Percentiles rank a stretch among this genome's conserved stretches.
Evolutionary conservation across 2,797 vertebrate genomes (phyloP).

Genomic region (Chloroceryle inda): DNA sequence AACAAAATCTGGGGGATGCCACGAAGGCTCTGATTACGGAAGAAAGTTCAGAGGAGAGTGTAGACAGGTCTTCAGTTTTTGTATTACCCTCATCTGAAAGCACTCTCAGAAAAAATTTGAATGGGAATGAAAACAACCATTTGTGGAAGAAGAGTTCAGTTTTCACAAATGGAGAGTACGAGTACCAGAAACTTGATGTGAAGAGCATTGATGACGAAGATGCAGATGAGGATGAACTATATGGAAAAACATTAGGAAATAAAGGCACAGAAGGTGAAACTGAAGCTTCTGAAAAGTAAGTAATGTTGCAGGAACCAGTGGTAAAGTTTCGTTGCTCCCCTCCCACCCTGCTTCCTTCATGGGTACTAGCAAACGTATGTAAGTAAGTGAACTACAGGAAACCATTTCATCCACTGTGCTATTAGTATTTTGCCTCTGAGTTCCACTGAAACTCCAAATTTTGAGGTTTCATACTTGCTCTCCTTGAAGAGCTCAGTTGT

Average conservation of each 20-base stretch:
- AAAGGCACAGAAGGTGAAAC: conserved; percentile 27
- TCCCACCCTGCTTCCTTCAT: fast-evolving
- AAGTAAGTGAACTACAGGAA: neutral
- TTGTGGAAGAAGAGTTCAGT: conserved; percentile 73
- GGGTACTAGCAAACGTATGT: neutral
- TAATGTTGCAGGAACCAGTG: neutral
- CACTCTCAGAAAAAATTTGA: conserved; percentile 59
- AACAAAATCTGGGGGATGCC: conserved; percentile 83
- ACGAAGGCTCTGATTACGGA: conserved; percentile 77
- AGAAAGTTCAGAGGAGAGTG: conserved; percentile 88
- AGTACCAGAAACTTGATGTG: conserved; percentile 81
- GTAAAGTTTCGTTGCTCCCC: neutral
- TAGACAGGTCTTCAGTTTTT: conserved; percentile 78
- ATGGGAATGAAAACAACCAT: conserved; percentile 67
- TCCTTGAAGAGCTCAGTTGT: neutral
- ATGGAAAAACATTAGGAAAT: conserved; percentile 25
- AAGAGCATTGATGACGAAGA: conserved; percentile 87
- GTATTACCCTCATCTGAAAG: conserved; percentile 68
- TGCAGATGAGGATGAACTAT: conserved; percentile 73
- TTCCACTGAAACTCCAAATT: neutral
- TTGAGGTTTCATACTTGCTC: neutral
- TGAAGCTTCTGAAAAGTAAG: conserved; percentile 78
- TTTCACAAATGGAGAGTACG: conserved; percentile 79
- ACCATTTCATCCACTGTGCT: no score
- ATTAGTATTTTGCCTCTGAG: no score